Evolutionary conservation across 2,797 vertebrate genomes (phyloP).

Genomic region (Chrosomus eos): DNA sequence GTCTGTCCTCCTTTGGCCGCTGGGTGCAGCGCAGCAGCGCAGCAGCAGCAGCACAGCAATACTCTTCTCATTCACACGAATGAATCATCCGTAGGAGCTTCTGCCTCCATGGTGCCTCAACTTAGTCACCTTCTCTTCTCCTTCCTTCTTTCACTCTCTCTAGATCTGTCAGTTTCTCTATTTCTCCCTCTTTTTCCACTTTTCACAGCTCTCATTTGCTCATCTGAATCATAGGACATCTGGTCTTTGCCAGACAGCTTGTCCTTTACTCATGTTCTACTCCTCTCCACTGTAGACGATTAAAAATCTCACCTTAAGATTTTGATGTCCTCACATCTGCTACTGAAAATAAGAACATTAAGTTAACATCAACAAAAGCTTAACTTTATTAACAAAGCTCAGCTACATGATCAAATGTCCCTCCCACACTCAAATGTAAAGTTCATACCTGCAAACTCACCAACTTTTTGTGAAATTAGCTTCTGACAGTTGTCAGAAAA

Average conservation of each 20-base stretch:
- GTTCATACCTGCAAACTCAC: not conserved
- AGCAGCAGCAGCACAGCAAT: not conserved
- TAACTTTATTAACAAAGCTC: not conserved
- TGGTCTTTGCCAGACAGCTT: constrained; percentile 68
- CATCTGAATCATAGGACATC: constrained; percentile 70
- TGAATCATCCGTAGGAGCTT: constrained; percentile 35
- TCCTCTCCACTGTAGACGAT: constrained; percentile 25
- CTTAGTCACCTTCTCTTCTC: constrained; percentile 56
- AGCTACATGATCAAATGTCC: not conserved
- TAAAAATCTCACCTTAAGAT: constrained; percentile 18
- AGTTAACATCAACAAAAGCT: not conserved
- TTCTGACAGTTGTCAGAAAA: not conserved
- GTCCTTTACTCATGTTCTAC: constrained; percentile 46
- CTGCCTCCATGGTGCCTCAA: constrained; percentile 43
- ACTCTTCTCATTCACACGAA: not conserved
- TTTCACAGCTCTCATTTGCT: constrained; percentile 55
- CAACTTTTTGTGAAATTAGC: not conserved
- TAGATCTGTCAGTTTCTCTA: constrained; percentile 46
- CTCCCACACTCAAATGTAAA: not conserved
- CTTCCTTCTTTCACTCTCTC: constrained; percentile 48
- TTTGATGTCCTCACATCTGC: constrained; percentile 2
- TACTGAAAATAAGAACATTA: not conserved
- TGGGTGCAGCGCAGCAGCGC: too few relatives aligned
- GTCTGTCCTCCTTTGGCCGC: not conserved
- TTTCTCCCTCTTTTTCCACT: constrained; percentile 60